A percentile compares a stretch with the other conserved stretches of the same genome.
Evolutionary conservation across 1,140 invertebrate genomes (phyloP).

Genomic region (Camponotus vicinus): DNA sequence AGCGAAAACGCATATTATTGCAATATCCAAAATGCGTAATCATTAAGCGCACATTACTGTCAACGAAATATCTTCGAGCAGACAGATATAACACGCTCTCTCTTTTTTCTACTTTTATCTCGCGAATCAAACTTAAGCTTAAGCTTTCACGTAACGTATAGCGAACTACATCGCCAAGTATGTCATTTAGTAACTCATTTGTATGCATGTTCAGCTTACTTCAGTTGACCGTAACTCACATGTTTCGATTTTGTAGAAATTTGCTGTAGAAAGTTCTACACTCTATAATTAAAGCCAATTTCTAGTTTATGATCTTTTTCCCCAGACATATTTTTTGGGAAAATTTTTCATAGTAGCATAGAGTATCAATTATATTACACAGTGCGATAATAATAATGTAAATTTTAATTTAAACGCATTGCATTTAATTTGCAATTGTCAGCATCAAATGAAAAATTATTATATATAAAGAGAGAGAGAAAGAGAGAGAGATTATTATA

Average conservation of each 20-base stretch:
- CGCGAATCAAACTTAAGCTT: constrained; percentile 65
- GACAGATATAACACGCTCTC: constrained; percentile 22
- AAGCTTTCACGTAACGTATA: constrained; percentile 47
- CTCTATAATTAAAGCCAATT: constrained; percentile 15
- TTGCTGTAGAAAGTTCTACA: background rate
- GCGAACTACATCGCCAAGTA: constrained; percentile 57
- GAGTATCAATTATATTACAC: background rate
- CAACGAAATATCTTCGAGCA: constrained; percentile 48
- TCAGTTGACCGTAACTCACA: constrained; percentile 15
- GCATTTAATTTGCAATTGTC: background rate
- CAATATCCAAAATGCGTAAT: background rate
- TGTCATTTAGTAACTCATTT: constrained; percentile 72
- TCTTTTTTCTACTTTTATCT: constrained; percentile 60
- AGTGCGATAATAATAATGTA: background rate
- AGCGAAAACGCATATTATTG: no score
- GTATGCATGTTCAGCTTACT: constrained; percentile 18
- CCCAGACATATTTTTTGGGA: background rate
- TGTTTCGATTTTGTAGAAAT: constrained; percentile 4
- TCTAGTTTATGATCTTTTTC: background rate
- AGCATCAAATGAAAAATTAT: background rate
- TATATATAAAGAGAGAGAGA: no score
- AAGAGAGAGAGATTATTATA: background rate
- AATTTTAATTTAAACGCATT: constrained; percentile 1
- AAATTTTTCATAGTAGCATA: background rate
- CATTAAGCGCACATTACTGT: background rate